Percentiles rank a stretch among this genome's conserved stretches.
Evolutionary conservation across 35 echinoderm and acorn worm genomes (phyloP).

Genomic region (Nesometra sesokonis): DNA sequence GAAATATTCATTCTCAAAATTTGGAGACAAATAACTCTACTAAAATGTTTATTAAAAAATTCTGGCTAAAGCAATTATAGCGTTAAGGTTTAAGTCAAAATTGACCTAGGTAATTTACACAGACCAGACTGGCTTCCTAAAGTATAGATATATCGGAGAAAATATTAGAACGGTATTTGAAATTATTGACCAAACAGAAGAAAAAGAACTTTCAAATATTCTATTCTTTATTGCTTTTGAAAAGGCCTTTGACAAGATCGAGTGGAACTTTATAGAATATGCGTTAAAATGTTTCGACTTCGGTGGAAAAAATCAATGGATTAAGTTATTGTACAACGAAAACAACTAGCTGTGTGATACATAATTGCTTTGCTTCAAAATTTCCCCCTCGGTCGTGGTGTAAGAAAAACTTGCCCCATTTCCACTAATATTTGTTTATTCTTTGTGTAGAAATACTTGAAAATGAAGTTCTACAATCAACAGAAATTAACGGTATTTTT

Average conservation of each 20-base stretch:
- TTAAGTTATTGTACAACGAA: no score
- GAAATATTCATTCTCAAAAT: no score
- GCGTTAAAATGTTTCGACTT: background rate
- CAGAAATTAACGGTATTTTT: no score
- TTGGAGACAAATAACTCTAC: background rate
- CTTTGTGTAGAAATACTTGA: no score
- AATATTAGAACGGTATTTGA: background rate
- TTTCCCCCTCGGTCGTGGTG: no score
- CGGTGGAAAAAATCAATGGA: background rate
- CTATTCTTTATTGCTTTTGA: background rate
- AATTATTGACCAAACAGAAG: background rate
- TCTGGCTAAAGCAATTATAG: background rate
- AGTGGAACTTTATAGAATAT: background rate
- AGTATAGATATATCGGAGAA: background rate
- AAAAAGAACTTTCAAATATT: background rate
- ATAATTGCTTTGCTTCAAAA: no score
- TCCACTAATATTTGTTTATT: no score
- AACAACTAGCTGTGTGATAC: no score
- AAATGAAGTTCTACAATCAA: no score
- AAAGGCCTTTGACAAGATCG: background rate
- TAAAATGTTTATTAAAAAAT: background rate
- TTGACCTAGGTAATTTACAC: background rate
- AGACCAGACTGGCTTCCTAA: background rate
- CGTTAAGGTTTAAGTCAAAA: no score
- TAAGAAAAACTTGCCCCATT: no score